Evolutionary conservation across 2,888 invertebrate genomes (phyloP).

Genomic region (Alcis repandata): DNA sequence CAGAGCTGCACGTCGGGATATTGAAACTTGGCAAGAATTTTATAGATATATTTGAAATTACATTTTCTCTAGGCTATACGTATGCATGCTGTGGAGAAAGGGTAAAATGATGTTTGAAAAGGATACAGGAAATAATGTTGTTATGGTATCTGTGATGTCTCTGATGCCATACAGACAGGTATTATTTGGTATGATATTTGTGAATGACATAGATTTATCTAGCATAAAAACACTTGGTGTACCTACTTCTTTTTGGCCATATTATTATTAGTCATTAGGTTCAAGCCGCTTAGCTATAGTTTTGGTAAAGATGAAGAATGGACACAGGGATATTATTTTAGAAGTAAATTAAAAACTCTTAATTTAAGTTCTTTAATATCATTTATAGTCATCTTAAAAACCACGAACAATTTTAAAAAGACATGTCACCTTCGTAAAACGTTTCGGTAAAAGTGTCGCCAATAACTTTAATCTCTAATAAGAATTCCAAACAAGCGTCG

Average conservation of each 20-base stretch:
- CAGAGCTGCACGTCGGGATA: conserved; percentile 8
- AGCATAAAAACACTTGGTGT: no score
- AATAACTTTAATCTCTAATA: conserved; percentile 40
- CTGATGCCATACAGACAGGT: no score
- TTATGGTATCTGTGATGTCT: no score
- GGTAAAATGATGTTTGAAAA: no score
- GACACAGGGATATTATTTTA: no score
- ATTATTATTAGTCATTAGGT: no score
- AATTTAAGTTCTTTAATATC: not conserved
- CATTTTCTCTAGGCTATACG: conserved; percentile 2
- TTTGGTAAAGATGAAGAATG: no score
- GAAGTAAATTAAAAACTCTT: not conserved
- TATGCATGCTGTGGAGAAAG: not conserved
- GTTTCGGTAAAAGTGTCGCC: conserved; percentile 24
- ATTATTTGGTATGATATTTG: no score
- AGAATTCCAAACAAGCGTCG: conserved; percentile 54
- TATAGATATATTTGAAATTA: conserved; percentile 17
- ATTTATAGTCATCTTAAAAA: conserved; percentile 1
- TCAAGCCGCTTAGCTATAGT: no score
- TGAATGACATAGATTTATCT: no score
- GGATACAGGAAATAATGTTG: no score
- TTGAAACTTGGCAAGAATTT: conserved; percentile 26
- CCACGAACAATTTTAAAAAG: not conserved
- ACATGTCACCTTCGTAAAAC: conserved; percentile 9
- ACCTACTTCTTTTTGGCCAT: no score